These are phyloP conservation scores for Cairina moschata DNA, from an alignment of 2,113 vertebrate species.

Conservation along the genomic window DNA sequence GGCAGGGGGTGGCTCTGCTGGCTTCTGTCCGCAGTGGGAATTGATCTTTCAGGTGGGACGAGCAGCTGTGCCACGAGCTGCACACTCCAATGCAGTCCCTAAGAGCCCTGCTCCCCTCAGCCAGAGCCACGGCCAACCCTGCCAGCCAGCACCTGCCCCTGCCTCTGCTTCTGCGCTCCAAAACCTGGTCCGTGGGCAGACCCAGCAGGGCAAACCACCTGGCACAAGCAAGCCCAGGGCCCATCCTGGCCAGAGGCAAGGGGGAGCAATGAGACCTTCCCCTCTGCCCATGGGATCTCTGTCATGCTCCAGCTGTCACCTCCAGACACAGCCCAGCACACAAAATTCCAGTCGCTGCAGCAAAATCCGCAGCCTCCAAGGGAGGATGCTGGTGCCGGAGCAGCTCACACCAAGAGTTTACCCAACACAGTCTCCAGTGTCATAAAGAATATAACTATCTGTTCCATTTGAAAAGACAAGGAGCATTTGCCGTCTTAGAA, in stretches of 20 bases:
- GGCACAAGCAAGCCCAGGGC: accelerated
- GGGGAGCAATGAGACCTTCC: no score
- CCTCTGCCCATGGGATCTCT: background rate
- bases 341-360: background rate
- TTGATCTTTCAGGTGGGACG: background rate
- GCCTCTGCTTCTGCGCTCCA: background rate
- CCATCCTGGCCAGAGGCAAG: background rate
- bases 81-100: accelerated
- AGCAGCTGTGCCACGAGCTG: background rate
- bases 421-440: background rate
- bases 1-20: background rate
- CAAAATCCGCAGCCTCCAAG: background rate
- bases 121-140: background rate
- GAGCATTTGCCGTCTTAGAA: background rate
- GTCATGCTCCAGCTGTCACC: background rate
- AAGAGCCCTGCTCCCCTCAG: accelerated
- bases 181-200: accelerated
- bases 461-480: background rate
- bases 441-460: background rate
- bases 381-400: background rate
- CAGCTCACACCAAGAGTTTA: background rate
- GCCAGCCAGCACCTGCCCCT: background rate
- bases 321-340: background rate
- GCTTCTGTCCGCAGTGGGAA: accelerated
- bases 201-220: accelerated